Evolutionary conservation across 2,888 invertebrate species (phyloP).

Genomic region (Cephus sareptanus): DNA sequence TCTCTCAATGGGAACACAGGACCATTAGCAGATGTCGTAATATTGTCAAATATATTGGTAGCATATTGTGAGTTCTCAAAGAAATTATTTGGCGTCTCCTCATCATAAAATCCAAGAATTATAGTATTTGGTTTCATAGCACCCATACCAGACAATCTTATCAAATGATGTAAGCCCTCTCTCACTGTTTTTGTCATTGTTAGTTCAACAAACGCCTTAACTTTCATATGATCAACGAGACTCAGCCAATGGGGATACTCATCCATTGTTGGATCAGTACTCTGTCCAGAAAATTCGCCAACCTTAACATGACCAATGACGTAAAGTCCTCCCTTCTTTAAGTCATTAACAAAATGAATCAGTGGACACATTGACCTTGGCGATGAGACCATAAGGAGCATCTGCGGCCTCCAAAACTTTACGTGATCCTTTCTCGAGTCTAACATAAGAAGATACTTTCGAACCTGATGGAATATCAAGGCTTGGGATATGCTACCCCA

Average conservation of each 20-base stretch:
- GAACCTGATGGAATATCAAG: conserved; percentile 95
- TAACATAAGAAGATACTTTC: conserved; percentile 94
- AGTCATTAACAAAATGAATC: conserved; percentile 96
- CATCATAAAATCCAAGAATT: conserved; percentile 92
- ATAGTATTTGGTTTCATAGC: conserved; percentile 99
- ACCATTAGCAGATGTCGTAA: conserved; percentile 57
- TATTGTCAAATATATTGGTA: conserved; percentile 69
- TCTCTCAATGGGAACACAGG: conserved; percentile 70
- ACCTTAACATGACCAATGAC: conserved; percentile 88
- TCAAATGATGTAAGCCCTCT: conserved; percentile 91
- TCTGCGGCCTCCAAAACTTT: conserved; percentile 99
- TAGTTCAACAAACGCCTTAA: conserved; percentile 96
- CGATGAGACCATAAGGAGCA: conserved; percentile 90
- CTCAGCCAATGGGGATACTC: conserved; percentile 92
- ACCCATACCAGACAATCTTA: conserved; percentile 92
- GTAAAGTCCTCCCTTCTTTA: conserved; percentile 94
- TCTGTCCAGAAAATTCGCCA: conserved; percentile 69
- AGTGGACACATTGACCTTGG: conserved; percentile 91
- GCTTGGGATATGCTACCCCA: conserved; percentile 99
- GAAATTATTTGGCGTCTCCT: conserved; percentile 80
- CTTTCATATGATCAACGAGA: conserved; percentile 93
- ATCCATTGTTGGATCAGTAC: conserved; percentile 77
- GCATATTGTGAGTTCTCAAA: conserved; percentile 70
- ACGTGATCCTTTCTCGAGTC: conserved; percentile 98
- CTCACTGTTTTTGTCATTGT: conserved; percentile 88